These are phyloP conservation scores for Ceyx erithaca DNA, from an alignment of 2,797 vertebrate genomes.

Conservation along the genomic window DNA sequence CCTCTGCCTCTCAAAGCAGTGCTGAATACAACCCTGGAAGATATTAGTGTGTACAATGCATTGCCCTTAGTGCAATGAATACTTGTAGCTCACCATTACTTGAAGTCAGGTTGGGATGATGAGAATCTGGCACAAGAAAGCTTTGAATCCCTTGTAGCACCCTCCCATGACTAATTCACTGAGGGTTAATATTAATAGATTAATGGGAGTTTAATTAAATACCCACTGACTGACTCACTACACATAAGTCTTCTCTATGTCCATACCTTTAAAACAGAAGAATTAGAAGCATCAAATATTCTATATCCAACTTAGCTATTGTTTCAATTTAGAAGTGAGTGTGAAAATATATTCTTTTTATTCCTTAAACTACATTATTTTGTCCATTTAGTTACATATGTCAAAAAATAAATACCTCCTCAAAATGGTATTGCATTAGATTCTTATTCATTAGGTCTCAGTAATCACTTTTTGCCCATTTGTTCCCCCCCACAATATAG, in stretches of 20 bases:
- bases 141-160: background rate
- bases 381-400: constrained; percentile 3
- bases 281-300: background rate
- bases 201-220: background rate
- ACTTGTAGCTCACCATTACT: background rate
- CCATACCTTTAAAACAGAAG: background rate
- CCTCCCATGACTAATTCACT: background rate
- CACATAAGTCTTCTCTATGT: background rate
- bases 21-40: background rate
- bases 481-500: constrained; percentile 37
- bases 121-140: background rate
- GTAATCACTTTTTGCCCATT: constrained; percentile 52
- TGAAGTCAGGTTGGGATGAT: background rate
- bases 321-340: background rate
- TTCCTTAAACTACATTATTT: constrained; percentile 40
- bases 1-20: accelerated
- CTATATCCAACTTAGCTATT: background rate
- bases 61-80: background rate
- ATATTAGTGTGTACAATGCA: background rate
- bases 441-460: constrained; percentile 54
- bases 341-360: background rate
- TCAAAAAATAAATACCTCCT: constrained; percentile 42
- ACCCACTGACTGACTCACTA: background rate
- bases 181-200: background rate
- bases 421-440: constrained; percentile 51